These are phyloP conservation scores for Malachius bipustulatus DNA, from an alignment of 2,888 invertebrate genomes.

Conservation along the genomic window DNA sequence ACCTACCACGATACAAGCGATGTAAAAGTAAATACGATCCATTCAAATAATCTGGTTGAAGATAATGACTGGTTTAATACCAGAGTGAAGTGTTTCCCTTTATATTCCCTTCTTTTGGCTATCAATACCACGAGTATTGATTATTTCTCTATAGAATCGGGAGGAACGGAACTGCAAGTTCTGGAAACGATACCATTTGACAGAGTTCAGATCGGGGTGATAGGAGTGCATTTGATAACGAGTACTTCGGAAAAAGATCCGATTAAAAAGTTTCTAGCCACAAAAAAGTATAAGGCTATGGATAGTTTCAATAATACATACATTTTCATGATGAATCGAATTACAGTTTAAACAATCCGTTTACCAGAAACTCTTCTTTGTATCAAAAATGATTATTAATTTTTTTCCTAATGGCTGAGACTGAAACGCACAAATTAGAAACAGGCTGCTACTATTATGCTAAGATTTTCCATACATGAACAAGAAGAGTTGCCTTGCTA, in stretches of 20 bases:
- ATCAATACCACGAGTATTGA: constrained; percentile 57
- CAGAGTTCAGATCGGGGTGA: constrained; percentile 36
- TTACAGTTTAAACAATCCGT: constrained; percentile 25
- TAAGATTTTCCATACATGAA: too few relatives aligned
- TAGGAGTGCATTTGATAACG: constrained; percentile 33
- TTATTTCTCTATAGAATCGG: constrained; percentile 56
- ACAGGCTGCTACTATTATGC: too few relatives aligned
- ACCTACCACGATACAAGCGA: constrained; percentile 36
- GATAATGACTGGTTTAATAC: constrained; percentile 51
- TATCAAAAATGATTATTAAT: too few relatives aligned
- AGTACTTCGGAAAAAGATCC: constrained; percentile 31
- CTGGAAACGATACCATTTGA: constrained; percentile 48
- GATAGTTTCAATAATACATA: constrained; percentile 32
- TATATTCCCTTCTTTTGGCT: constrained; percentile 69
- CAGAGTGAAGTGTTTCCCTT: constrained; percentile 73
- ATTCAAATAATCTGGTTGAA: constrained; percentile 43
- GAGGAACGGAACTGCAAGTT: constrained; percentile 42
- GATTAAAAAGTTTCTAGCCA: constrained; percentile 33
- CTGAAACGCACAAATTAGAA: too few relatives aligned
- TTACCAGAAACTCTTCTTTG: too few relatives aligned
- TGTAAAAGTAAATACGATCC: constrained; percentile 38
- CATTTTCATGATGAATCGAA: constrained; percentile 28
- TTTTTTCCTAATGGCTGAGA: too few relatives aligned
- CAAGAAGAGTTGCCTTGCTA: too few relatives aligned
- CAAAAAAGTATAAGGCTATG: constrained; percentile 33